Evolutionary conservation across 2,113 vertebrate genomes (phyloP), one percentile per base, ranked within the genome.

Genomic region (Seriola dumerili): DNA sequence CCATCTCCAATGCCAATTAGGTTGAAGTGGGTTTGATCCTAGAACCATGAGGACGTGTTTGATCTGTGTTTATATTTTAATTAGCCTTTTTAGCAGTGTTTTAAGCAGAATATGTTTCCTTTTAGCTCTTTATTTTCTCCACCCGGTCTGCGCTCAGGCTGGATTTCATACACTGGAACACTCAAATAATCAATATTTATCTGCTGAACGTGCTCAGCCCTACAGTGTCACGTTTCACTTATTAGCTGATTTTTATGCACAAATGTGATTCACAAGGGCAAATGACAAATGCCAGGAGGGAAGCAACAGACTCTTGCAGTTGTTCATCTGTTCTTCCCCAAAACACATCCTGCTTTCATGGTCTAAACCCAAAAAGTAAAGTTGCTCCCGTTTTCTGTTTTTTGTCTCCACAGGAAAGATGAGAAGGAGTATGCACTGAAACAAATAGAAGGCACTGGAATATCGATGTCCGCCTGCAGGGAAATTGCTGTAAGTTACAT

Each of bases 391-490:
- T 81, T 61, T 65, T 67, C 25, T 83, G 11, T 86, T 66, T 29
- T 81, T 83, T 64, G 3, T 86, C 80, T 95, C 94, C 83, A 75
- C 96, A 99, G 98, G 96, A 99, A 97, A 90, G 98, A 99, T 94
- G 97, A 99, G 92, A 98, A 98, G 95, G 98, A 99, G 91, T 99
- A 99, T 72, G 98, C 98, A 94, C 96, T 99, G 95, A 99, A 99
- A 95, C 98, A 99, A 90, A 99, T 99, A 92, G 98, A 99, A 97
- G 98, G 98, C 95, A 99, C 98, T 94, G 98, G 98, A 91, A 99
- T 99, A 94, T 99, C 98, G 85, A 99, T 99, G 98, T 99, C 98
- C 68, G 98, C 98, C 81, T 99, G 98, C 96, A 96, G 98, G 96
- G 98, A 99, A 96, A 99, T 99, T 90, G 98, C 98, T 91, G 98